phyloP scores from a whole-genome alignment of 2,113 vertebrate genomes.

The Helogale parvula region DNA sequence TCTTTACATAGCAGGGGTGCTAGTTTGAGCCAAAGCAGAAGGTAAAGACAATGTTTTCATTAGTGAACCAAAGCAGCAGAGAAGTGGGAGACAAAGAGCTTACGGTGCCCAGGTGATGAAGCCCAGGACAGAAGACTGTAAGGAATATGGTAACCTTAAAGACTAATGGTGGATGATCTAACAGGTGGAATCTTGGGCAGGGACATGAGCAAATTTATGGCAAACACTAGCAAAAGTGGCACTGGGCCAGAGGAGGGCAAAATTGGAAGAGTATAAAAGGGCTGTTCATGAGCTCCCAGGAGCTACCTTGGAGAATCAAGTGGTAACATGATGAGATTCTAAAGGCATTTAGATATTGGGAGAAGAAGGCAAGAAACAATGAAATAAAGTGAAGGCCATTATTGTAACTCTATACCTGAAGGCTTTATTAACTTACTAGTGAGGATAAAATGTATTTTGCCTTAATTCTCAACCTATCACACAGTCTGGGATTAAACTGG shows the following conservation, averaged over 20 bases:
- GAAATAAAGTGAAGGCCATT: neutral
- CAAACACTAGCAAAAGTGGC: neutral
- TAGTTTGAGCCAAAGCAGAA: constrained; percentile 12
- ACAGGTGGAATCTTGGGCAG: neutral
- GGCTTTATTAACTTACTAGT: neutral
- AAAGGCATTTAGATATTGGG: neutral
- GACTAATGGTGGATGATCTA: neutral
- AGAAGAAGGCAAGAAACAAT: neutral
- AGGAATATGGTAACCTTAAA: neutral
- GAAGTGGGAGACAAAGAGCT: neutral
- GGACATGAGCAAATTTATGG: neutral
- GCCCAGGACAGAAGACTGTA: neutral
- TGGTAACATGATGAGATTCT: neutral
- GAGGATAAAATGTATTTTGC: neutral
- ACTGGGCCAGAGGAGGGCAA: neutral
- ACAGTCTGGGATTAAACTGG: neutral
- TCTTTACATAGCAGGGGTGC: neutral
- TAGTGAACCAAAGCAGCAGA: neutral
- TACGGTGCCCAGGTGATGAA: neutral
- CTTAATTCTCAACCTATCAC: constrained; percentile 9
- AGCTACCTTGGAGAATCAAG: neutral
- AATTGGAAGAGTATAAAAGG: neutral
- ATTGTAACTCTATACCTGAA: neutral
- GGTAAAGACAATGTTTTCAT: neutral
- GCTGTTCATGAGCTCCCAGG: neutral